phyloP scores from a whole-genome alignment of 1,140 invertebrate species.

The Penaeus indicus region DNA sequence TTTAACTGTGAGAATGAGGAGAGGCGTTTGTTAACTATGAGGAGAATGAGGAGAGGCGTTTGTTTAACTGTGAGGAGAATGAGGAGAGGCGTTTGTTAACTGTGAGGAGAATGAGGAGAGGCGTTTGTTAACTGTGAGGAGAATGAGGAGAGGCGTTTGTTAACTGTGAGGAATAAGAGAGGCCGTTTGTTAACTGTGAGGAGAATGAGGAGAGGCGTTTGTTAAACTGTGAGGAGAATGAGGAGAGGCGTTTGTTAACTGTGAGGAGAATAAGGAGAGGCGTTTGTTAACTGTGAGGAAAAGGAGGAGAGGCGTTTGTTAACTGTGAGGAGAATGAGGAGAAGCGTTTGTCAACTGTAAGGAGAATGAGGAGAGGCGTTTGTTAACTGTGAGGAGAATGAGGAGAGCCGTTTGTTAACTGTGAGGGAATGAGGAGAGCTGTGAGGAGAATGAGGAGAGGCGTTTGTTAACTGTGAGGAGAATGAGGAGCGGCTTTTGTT shows the following conservation, averaged over 20 bases:
- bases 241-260: background rate
- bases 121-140: constrained; percentile 58
- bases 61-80: constrained; percentile 32
- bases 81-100: background rate
- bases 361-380: constrained; percentile 48
- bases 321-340: no score
- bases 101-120: constrained; percentile 35
- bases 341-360: no score
- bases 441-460: background rate
- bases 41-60: constrained; percentile 48
- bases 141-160: no score
- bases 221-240: constrained; percentile 23
- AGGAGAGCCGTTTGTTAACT: no score
- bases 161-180: no score
- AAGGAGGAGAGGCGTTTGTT: no score
- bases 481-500: no score
- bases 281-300: constrained; percentile 58
- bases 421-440: constrained; percentile 13
- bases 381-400: constrained; percentile 28
- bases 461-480: constrained; percentile 59
- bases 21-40: no score
- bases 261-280: background rate
- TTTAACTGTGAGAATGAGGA: no score
- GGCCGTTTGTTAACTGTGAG: no score
- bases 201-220: constrained; percentile 50